Evolutionary conservation across 35 echinoderm and acorn worm genomes (phyloP).

Genomic region (Anneissia japonica): DNA sequence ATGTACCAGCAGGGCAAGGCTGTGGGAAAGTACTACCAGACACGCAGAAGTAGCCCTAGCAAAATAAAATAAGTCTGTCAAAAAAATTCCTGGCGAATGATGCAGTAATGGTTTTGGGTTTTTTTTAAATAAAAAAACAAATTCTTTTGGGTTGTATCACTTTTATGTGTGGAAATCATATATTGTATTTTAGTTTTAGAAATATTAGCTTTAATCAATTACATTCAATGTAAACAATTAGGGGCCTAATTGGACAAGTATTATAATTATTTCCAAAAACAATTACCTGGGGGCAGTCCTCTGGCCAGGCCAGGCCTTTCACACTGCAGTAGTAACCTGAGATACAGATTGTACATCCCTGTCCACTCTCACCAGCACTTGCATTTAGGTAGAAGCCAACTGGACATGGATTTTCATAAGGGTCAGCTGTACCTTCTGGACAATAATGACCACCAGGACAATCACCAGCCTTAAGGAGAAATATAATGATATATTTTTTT

Average conservation of each 20-base stretch:
- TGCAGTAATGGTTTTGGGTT: too few species aligned
- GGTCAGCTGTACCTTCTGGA: slow-evolving; percentile 79
- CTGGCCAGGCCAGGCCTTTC: slow-evolving; percentile 82
- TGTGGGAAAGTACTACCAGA: slow-evolving; percentile 81
- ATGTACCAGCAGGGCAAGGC: slow-evolving; percentile 87
- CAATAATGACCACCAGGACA: slow-evolving; percentile 94
- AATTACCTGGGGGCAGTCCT: slow-evolving; percentile 64
- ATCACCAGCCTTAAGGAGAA: slow-evolving; percentile 68
- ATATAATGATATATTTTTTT: background rate
- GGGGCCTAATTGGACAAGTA: too few species aligned
- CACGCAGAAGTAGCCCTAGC: slow-evolving; percentile 91
- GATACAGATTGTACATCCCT: slow-evolving; percentile 87
- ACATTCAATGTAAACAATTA: too few species aligned
- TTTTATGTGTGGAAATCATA: too few species aligned
- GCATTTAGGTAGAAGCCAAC: slow-evolving; percentile 90
- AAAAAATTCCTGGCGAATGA: too few species aligned
- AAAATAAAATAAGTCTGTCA: background rate
- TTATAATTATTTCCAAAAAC: too few species aligned
- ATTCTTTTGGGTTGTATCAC: too few species aligned
- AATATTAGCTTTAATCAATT: too few species aligned
- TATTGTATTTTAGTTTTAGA: too few species aligned
- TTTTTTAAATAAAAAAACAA: too few species aligned
- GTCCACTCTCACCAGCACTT: slow-evolving; percentile 78
- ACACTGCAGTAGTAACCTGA: slow-evolving; percentile 88
- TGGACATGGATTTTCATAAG: slow-evolving; percentile 73